These are phyloP conservation scores for Turritopsis rubra DNA, from an alignment of 30 jellyfish, hydroid and myxozoan species.

Conservation along the genomic window DNA sequence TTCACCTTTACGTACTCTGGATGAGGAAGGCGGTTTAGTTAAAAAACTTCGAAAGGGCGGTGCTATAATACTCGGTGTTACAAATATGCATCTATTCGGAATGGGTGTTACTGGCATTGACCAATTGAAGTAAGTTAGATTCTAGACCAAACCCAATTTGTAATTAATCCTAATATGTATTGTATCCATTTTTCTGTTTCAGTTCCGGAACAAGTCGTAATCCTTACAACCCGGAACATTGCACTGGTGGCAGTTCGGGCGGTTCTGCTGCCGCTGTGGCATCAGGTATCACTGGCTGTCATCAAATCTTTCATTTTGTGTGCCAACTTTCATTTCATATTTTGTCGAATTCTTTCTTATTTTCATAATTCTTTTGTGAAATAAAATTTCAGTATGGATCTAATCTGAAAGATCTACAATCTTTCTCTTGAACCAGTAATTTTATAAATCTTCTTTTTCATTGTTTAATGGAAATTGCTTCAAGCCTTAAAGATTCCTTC, in stretches of 20 bases:
- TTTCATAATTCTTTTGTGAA: not conserved
- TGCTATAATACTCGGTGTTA: constrained; percentile 70
- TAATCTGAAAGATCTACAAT: too few relatives aligned
- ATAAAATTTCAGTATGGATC: not conserved
- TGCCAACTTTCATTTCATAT: not conserved
- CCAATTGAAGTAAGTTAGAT: constrained; percentile 57
- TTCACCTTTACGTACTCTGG: constrained; percentile 40
- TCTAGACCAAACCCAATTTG: too few relatives aligned
- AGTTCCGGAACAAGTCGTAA: constrained; percentile 67
- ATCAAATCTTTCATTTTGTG: not conserved
- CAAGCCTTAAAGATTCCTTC: not conserved
- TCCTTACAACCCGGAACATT: constrained; percentile 67
- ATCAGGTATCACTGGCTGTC: constrained; percentile 38
- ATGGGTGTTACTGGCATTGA: constrained; percentile 83
- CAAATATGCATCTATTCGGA: constrained; percentile 87
- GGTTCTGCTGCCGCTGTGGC: constrained; percentile 97
- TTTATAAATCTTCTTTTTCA: too few relatives aligned
- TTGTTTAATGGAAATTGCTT: too few relatives aligned
- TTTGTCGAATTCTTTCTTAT: not conserved
- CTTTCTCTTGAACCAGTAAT: too few relatives aligned
- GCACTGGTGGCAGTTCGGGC: constrained; percentile 83
- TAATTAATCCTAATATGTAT: too few relatives aligned
- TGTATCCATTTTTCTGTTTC: not conserved
- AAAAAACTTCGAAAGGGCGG: constrained; percentile 76
- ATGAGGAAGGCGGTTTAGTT: constrained; percentile 49